These are phyloP conservation scores for Adelphocoris suturalis DNA, from an alignment of 2,888 invertebrate species.

Conservation along the genomic window DNA sequence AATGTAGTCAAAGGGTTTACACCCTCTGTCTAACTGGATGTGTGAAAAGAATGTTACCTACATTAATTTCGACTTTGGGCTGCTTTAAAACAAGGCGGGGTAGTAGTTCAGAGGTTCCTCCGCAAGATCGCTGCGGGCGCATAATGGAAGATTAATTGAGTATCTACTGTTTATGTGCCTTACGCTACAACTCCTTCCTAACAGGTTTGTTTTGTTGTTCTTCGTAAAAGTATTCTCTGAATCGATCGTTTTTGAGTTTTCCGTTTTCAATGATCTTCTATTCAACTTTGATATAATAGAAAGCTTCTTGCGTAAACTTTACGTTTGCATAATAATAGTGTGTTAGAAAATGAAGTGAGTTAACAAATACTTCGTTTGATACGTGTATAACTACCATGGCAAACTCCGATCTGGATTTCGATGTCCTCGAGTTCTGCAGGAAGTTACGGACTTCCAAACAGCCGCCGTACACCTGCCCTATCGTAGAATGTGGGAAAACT, in stretches of 20 bases:
- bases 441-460: conserved; percentile 88
- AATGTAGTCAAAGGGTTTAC: too few relatives aligned
- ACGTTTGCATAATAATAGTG: too few relatives aligned
- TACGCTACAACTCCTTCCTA: background rate
- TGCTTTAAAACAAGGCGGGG: background rate
- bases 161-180: background rate
- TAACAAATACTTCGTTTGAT: too few relatives aligned
- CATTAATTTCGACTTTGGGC: too few relatives aligned
- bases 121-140: background rate
- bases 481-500: conserved; percentile 90
- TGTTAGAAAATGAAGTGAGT: too few relatives aligned
- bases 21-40: too few relatives aligned
- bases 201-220: background rate
- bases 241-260: too few relatives aligned
- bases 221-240: too few relatives aligned
- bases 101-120: background rate
- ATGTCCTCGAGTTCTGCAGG: conserved; percentile 91
- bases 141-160: background rate
- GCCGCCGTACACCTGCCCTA: conserved; percentile 92
- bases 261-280: too few relatives aligned
- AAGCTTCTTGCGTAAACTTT: too few relatives aligned
- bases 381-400: background rate
- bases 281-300: too few relatives aligned
- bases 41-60: too few relatives aligned
- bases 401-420: conserved; percentile 84